Base-by-base conservation (phyloP, 2,797 vertebrate genomes). In the Atherinosoma microstoma region DNA sequence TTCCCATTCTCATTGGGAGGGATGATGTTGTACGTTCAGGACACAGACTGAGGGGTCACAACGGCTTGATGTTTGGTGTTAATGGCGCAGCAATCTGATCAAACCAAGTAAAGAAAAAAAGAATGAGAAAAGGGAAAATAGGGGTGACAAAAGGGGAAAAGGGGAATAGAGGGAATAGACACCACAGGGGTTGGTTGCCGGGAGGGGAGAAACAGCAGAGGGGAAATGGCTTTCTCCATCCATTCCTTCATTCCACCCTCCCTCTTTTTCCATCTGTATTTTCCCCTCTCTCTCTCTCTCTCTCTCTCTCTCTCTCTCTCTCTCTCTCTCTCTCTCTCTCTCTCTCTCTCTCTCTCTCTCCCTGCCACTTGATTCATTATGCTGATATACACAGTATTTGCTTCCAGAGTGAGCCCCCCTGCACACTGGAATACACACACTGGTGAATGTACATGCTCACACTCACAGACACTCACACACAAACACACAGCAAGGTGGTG, bases 331-430 rank as follows among this genome's bases (percentile, higher is more conserved):
- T 27, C 24, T 27, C 24, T 27, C 24, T 27, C 24, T n/a, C n/a
- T n/a, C n/a, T n/a, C n/a, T n/a, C n/a, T n/a, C n/a, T n/a, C n/a
- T n/a, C 61, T 69, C 73, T 65, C 78, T 80, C 80, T 78, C 90
- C 90, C 89, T 86, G 90, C 89, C 93, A 91, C 93, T 93, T 94
- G 93, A 94, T 94, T 95, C 94, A 95, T 95, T 95, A 94, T 95
- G 94, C 94, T 94, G 94, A 94, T 94, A 94, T 94, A 91, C 94
- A 95, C 92, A 94, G 93, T 93, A 93, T 94, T 94, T 94, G 93
- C 93, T 94, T 94, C 91, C 92, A 92, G 92, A 93, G 90, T 91
- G 87, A 90, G 89, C 90, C 89, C 91, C 53, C 90, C 88, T 86
- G 84, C 91, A 82, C 91, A 86, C 68, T 88, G 70, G 79, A 87